Base-by-base conservation (phyloP, 2,113 vertebrate species). In the Holacanthus passer region DNA sequence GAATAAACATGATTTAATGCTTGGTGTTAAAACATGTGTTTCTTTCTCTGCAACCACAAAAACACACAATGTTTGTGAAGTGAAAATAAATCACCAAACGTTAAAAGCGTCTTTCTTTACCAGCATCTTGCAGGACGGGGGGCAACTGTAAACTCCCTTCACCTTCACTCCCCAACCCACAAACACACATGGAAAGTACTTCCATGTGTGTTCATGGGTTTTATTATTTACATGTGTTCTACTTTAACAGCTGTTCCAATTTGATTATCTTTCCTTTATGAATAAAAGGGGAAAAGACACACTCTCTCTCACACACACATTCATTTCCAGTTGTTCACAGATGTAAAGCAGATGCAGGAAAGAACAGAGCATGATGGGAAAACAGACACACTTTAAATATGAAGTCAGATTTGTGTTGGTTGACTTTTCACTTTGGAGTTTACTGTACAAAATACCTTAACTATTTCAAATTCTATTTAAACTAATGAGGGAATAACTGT, bases 281-380 rank as follows among this genome's bases (percentile, higher is more conserved):
- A 62, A 52, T 20, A 69, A 43, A 69, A 45, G 24, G 4, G 12
- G n/a, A 27, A 60, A 29, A 19, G 13, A 53, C 24, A 43, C 53
- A 6, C 37, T 19, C 64, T 10, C n/a, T 31, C 47, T 45, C 58
- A 64, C 52, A 43, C 24, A 72, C 60, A 29, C 52, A 53, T 17
- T 3, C 6, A 39, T 29, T 43, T 47, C 7, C 52, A 39, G 16
- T 58, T 43, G 43, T 31, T 69, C 32, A 75, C 68, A 85, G 24
- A 78, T 76, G 74, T 50, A 48, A 56, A 73, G 58, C 87, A 89
- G 82, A 87, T 85, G 14, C 41, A 73, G 56, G 13, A 65, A 77
- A 22, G 7, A 68, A 69, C 2, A 2, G 2, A 71, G 59, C 41
- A 65, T 62, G 58, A 55, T 41, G 12, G 65, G 58, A 82, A 79